Evolutionary conservation across 2,888 invertebrate genomes (phyloP).

Genomic region (Drosophila pseudotalamancana): DNA sequence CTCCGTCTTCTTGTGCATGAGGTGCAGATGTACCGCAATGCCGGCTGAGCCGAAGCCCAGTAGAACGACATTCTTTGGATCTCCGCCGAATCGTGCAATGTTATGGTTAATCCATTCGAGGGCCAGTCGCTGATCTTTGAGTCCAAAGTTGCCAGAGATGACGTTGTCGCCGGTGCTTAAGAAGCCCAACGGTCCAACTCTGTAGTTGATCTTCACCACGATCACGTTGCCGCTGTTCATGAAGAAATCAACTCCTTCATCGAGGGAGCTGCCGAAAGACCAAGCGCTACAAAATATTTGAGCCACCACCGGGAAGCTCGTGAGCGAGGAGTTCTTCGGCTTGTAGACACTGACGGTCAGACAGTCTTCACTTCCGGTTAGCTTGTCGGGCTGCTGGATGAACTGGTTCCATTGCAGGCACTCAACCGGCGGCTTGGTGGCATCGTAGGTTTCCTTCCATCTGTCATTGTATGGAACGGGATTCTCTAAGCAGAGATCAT

Average conservation of each 20-base stretch:
- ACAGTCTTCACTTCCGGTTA: slow-evolving; percentile 88
- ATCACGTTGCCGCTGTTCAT: slow-evolving; percentile 87
- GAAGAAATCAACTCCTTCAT: slow-evolving; percentile 86
- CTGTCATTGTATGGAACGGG: slow-evolving; percentile 59
- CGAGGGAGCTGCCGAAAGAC: slow-evolving; percentile 86
- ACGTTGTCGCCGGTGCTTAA: slow-evolving; percentile 89
- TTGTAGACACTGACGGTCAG: slow-evolving; percentile 88
- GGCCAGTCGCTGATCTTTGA: slow-evolving; percentile 56
- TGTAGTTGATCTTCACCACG: slow-evolving; percentile 89
- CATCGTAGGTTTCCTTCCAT: slow-evolving; percentile 82
- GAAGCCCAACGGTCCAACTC: slow-evolving; percentile 90
- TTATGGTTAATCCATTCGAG: slow-evolving; percentile 51
- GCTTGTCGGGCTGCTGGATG: slow-evolving; percentile 53
- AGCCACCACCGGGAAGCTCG: slow-evolving; percentile 87
- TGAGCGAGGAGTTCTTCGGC: slow-evolving; percentile 79
- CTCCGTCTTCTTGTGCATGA: slow-evolving; percentile 86
- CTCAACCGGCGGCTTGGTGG: slow-evolving; percentile 86
- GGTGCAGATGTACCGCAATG: slow-evolving; percentile 90
- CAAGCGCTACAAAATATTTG: slow-evolving; percentile 89
- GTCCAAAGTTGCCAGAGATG: slow-evolving; percentile 84
- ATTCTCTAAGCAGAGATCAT: slow-evolving; percentile 86
- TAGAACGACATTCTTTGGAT: slow-evolving; percentile 87
- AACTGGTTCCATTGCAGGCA: slow-evolving; percentile 88
- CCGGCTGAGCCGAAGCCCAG: slow-evolving; percentile 90
- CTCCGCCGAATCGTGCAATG: slow-evolving; percentile 83